Conservation (phyloP, 2,888 invertebrate genomes). For the Agrochola macilenta region DNA sequence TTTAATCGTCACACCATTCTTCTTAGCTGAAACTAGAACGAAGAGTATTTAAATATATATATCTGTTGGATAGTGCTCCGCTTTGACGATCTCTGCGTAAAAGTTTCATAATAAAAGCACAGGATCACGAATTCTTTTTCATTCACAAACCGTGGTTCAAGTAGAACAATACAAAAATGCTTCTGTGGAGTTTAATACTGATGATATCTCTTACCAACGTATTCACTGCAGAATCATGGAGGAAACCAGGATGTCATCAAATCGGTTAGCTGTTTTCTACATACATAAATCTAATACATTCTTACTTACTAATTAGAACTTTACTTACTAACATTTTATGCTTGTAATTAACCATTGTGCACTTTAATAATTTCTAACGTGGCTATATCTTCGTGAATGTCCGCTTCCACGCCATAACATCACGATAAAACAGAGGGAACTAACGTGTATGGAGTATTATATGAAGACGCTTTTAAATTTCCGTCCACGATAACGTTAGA, state of each 20-base stretch:
- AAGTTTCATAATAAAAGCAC: constrained; percentile 66
- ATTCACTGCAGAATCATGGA: constrained; percentile 90
- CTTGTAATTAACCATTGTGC: not conserved
- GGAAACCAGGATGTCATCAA: constrained; percentile 95
- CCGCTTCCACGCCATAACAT: not conserved
- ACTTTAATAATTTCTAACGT: not conserved
- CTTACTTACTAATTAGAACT: not conserved
- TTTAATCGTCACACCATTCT: not conserved
- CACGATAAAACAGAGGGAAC: not conserved
- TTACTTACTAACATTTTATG: not conserved
- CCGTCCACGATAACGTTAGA: not conserved
- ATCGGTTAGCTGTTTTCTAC: constrained; percentile 90
- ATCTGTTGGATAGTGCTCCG: not conserved
- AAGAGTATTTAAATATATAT: not conserved
- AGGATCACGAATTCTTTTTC: constrained; percentile 51
- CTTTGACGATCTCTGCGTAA: constrained; percentile 57
- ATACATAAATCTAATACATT: no score
- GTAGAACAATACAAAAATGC: constrained; percentile 71
- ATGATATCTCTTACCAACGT: constrained; percentile 82
- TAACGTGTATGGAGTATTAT: not conserved
- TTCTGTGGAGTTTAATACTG: constrained; percentile 78
- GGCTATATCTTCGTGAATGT: not conserved
- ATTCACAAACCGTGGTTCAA: constrained; percentile 62
- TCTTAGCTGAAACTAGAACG: not conserved
- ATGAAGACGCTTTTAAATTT: not conserved